A percentile compares a stretch with the other conserved stretches of the same genome.
phyloP scores from a whole-genome alignment of 2,113 vertebrate species.

The Centrocercus urophasianus region DNA sequence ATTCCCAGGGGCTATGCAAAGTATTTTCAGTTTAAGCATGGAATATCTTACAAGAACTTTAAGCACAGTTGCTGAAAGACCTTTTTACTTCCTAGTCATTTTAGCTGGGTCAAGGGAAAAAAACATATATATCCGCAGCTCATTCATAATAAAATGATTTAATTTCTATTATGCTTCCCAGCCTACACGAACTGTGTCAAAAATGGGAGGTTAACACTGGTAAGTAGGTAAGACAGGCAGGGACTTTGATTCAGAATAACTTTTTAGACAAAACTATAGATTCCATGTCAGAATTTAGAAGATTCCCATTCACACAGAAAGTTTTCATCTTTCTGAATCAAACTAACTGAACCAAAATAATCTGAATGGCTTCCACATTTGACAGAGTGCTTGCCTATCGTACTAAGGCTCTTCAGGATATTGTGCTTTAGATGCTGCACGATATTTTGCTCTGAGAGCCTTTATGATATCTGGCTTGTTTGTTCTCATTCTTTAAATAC shows the following conservation, averaged over 20 bases:
- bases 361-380: neutral
- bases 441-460: slow-evolving; percentile 14
- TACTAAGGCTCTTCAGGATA: neutral
- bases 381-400: neutral
- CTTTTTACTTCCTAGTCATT: neutral
- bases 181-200: neutral
- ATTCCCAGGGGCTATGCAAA: neutral
- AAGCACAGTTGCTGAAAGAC: neutral
- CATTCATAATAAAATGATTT: slow-evolving; percentile 18
- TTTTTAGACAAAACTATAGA: neutral
- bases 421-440: slow-evolving; percentile 34
- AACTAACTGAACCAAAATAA: neutral
- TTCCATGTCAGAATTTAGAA: neutral
- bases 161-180: neutral
- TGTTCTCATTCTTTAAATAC: slow-evolving; percentile 34
- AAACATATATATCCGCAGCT: neutral
- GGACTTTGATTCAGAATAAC: neutral
- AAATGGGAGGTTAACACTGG: neutral
- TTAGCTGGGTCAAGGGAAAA: slow-evolving; percentile 23
- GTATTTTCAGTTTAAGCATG: neutral
- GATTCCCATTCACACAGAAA: neutral
- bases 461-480: neutral
- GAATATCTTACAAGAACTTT: slow-evolving; percentile 28
- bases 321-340: neutral
- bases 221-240: neutral